Base-by-base conservation (phyloP, 1,140 invertebrate species). In the Thalassaphorura encarpata region DNA sequence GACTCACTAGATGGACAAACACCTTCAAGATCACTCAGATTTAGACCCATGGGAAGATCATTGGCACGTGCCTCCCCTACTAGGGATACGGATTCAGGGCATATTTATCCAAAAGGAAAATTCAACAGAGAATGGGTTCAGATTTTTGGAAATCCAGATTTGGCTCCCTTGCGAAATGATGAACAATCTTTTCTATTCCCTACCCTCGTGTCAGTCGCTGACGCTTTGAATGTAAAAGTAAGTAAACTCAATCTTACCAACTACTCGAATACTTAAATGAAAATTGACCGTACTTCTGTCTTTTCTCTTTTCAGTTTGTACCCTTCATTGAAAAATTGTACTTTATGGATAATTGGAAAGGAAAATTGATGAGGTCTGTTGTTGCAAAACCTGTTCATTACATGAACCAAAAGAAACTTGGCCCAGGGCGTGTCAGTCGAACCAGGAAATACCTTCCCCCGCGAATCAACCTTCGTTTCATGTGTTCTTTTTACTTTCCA, bases 371-470 rank as follows among this genome's bases (percentile, higher is more conserved):
- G 3, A 18, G 62, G 28, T 52, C 52, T 13, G 27, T 52, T 26
- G 56, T 64, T 39, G 58, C 58, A 26, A 36, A 23, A 45, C 62
- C 62, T 3, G 27, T 15, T 5, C 40, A 54, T 15, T 64, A 58
- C 39, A 36, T 29, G 31, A 36, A 39, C 2, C 33, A 58, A 8
- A 45, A 55, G 15, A 58, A 58, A 31, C 33, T 13, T 16, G 52
- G 39, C 18, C 31, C 40, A 31, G 40, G 46, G 2, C 28, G 50
- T 4, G 41, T 39, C 28, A 16, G 23, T 15, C 49, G 40, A 52
- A 5, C 26, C 8, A 1, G 28, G 28, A 55, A 46, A 23, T 58
- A 55, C 40, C 55, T 64, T 11, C 58, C 62, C 24, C 62, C 62
- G 18, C 33, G 62, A 21, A 21, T 58, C 0, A 48, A 24, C 15